phyloP scores from a whole-genome alignment of 1,140 invertebrate genomes.

The Tetramorium parvispinum region DNA sequence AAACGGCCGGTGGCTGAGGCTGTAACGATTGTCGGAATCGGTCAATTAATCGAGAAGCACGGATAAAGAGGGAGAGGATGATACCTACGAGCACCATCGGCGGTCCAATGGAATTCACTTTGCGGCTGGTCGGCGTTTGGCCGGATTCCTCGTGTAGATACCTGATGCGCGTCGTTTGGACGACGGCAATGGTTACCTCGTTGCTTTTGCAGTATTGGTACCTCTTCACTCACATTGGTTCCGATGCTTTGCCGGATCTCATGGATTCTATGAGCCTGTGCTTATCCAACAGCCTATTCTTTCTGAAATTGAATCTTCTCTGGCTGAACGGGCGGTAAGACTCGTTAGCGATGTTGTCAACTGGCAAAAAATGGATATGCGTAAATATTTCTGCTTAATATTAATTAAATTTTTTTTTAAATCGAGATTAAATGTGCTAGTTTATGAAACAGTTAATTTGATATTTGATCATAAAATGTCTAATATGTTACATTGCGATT shows the following conservation, averaged over 20 bases:
- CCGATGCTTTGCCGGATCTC: constrained; percentile 4
- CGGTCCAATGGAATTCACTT: constrained; percentile 32
- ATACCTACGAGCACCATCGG: constrained; percentile 5
- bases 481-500: not conserved
- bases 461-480: not conserved
- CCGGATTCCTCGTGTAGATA: constrained; percentile 36
- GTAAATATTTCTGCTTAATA: not conserved
- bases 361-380: not conserved
- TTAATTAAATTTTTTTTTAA: not conserved
- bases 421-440: not conserved
- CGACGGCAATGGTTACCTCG: not conserved
- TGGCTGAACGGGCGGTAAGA: constrained; percentile 43
- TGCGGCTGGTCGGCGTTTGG: constrained; percentile 61
- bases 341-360: not conserved
- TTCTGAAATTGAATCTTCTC: constrained; percentile 30
- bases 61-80: constrained; percentile 25
- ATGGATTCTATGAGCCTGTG: constrained; percentile 28
- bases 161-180: constrained; percentile 20
- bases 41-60: not conserved
- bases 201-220: constrained; percentile 32
- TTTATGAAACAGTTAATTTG: not conserved
- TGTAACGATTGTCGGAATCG: constrained; percentile 12
- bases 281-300: constrained; percentile 20
- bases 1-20: not conserved
- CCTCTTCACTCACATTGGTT: not conserved